phyloP scores from a whole-genome alignment of 2,113 vertebrate genomes.

The Theristicus caerulescens region DNA sequence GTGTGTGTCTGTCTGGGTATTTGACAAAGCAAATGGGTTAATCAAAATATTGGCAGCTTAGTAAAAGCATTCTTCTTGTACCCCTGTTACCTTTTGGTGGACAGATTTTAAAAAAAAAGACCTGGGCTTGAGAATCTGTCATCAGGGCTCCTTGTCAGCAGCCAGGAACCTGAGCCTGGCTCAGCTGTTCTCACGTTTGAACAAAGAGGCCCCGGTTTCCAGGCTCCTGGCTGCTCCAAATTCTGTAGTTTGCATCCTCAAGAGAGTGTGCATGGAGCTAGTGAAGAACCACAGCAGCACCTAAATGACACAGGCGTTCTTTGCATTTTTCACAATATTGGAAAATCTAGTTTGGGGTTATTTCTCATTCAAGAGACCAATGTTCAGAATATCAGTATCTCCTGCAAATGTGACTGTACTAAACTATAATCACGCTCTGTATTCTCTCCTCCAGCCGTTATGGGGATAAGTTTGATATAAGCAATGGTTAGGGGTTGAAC shows the following conservation, averaged over 20 bases:
- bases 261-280: background rate
- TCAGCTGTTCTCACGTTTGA: fast-evolving
- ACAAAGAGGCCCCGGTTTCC: background rate
- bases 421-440: background rate
- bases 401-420: background rate
- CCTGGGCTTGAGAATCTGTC: background rate
- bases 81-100: background rate
- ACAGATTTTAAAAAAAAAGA: too few species aligned
- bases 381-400: background rate
- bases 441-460: background rate
- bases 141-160: background rate
- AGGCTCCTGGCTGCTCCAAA: background rate
- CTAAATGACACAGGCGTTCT: background rate
- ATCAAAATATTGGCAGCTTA: background rate
- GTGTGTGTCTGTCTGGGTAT: background rate
- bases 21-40: background rate
- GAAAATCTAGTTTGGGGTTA: background rate
- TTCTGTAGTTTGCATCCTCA: background rate
- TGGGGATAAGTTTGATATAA: background rate
- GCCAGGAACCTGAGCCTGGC: background rate
- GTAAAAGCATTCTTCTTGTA: background rate
- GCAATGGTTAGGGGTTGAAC: background rate
- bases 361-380: background rate
- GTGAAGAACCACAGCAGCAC: background rate
- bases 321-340: background rate